Conservation (phyloP, 1,140 invertebrate genomes). For the Penaeus vannamei region DNA sequence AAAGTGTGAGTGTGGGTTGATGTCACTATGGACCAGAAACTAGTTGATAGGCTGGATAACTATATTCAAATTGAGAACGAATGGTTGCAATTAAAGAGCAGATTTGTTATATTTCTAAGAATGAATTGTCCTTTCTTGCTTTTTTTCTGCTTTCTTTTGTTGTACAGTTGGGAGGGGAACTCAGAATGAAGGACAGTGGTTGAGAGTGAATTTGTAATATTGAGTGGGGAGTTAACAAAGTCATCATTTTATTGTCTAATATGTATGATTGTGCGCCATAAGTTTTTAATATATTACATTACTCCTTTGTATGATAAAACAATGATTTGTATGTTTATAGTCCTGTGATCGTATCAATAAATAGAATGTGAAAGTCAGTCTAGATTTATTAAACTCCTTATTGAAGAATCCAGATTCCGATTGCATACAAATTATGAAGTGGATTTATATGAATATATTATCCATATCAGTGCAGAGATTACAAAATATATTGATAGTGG, state of each 20-base stretch:
- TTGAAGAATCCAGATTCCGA: too few relatives aligned
- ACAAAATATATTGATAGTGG: too few relatives aligned
- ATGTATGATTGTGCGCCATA: conserved; percentile 61
- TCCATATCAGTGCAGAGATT: too few relatives aligned
- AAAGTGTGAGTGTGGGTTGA: too few relatives aligned
- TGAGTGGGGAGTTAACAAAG: not conserved
- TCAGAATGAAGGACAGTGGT: conserved; percentile 8
- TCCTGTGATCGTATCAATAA: conserved; percentile 63
- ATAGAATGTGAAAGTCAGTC: conserved; percentile 26
- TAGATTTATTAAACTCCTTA: too few relatives aligned
- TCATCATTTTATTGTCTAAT: conserved; percentile 23
- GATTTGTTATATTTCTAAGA: not conserved
- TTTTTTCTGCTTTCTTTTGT: not conserved
- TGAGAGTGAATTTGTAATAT: conserved; percentile 17
- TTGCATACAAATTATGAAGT: too few relatives aligned
- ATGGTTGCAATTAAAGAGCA: not conserved
- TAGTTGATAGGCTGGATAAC: too few relatives aligned
- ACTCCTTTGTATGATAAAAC: conserved; percentile 55
- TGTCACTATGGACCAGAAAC: too few relatives aligned
- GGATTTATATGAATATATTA: too few relatives aligned
- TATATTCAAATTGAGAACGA: too few relatives aligned
- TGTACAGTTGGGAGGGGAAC: conserved; percentile 1
- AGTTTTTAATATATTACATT: conserved; percentile 60
- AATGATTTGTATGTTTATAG: conserved; percentile 64
- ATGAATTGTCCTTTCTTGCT: not conserved